These are phyloP conservation scores for Protophormia terraenovae DNA, from an alignment of 2,888 invertebrate genomes.

Conservation along the genomic window DNA sequence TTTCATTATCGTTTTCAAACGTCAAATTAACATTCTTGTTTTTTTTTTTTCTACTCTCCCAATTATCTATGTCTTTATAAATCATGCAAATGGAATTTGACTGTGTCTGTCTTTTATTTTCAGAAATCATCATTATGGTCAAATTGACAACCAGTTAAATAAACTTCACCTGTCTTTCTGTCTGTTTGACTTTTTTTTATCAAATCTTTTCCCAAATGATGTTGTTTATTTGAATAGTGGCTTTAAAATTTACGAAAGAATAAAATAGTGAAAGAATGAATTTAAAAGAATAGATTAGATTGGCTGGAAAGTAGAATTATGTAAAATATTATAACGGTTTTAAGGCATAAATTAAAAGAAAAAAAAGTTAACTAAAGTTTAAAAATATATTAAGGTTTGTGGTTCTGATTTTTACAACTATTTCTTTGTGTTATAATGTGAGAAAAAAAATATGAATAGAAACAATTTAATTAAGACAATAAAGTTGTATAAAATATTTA, in stretches of 20 bases:
- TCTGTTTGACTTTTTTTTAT: neutral
- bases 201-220: neutral
- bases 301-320: neutral
- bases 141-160: slow-evolving; percentile 21
- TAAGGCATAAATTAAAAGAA: neutral
- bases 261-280: neutral
- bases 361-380: neutral
- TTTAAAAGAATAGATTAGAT: neutral
- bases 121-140: neutral
- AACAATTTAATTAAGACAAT: neutral
- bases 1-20: neutral
- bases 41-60: neutral
- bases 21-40: neutral
- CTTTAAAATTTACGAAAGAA: neutral
- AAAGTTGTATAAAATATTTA: neutral
- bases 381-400: neutral
- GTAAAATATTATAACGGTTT: neutral
- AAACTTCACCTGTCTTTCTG: neutral
- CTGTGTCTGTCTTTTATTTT: neutral
- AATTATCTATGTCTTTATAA: neutral
- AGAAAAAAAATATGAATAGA: neutral
- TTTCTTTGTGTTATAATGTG: neutral
- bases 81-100: neutral
- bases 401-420: neutral
- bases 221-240: neutral